phyloP scores from a whole-genome alignment of 2,113 vertebrate species.

The Pelvicachromis taeniatus region DNA sequence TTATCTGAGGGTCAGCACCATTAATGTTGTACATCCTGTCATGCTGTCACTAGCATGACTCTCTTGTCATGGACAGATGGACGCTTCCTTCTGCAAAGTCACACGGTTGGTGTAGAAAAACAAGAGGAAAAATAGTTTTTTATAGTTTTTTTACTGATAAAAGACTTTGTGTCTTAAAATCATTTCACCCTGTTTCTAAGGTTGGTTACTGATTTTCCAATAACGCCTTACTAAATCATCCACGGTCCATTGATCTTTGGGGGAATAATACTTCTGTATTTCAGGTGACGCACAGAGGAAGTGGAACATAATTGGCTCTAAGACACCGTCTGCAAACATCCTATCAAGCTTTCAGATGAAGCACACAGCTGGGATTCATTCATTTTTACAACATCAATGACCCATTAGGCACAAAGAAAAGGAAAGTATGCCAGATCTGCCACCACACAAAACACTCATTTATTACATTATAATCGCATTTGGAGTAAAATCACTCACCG shows the following conservation, averaged over 20 bases:
- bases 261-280: not conserved
- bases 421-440: not conserved
- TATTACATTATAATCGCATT: not conserved
- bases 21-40: not conserved
- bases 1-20: not conserved
- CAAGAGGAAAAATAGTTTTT: not conserved
- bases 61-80: not conserved
- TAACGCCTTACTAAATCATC: not conserved
- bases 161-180: not conserved
- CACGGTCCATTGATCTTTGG: not conserved
- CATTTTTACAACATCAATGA: not conserved
- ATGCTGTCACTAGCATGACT: not conserved
- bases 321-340: conserved; percentile 31
- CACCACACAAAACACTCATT: not conserved
- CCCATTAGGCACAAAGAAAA: not conserved
- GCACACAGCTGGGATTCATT: not conserved
- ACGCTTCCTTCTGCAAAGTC: not conserved
- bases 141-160: no score
- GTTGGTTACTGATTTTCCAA: conserved; percentile 17
- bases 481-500: not conserved
- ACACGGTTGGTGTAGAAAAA: not conserved
- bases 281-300: not conserved
- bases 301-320: conserved; percentile 26
- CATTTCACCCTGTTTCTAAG: not conserved
- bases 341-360: conserved; percentile 17